phyloP scores from a whole-genome alignment of 2,113 vertebrate genomes.

The Coracopsis vasa region DNA sequence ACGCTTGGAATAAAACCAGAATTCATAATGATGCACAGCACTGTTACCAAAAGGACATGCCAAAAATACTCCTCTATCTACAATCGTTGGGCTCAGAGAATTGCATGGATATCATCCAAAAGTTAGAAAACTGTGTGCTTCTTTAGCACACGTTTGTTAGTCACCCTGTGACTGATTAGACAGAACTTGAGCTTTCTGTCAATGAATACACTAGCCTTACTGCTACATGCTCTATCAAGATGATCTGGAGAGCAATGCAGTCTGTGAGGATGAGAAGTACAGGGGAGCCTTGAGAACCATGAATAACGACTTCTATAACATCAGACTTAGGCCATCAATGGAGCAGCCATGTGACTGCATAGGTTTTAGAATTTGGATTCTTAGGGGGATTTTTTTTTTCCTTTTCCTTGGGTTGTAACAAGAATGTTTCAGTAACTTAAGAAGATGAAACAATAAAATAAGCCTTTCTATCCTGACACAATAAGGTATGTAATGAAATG shows the following conservation, averaged over 20 bases:
- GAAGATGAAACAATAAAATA: neutral
- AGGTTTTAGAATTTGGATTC: neutral
- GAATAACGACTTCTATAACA: neutral
- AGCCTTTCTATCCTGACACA: neutral
- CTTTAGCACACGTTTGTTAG: neutral
- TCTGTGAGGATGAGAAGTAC: neutral
- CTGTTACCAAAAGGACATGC: neutral
- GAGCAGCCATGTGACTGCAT: neutral
- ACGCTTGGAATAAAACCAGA: neutral
- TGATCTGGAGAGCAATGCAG: neutral
- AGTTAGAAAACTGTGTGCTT: neutral
- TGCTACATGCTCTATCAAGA: neutral
- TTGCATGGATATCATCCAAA: fast-evolving
- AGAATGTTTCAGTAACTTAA: neutral
- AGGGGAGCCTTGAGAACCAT: neutral
- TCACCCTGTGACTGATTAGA: neutral
- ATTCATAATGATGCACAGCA: neutral
- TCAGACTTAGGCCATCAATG: neutral
- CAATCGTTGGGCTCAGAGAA: neutral
- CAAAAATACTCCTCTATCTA: neutral
- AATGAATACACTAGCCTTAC: neutral
- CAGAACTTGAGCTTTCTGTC: neutral
- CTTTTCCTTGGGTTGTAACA: neutral
- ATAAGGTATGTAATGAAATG: neutral
- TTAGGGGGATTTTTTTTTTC: neutral